Evolutionary conservation across 2,888 invertebrate genomes (phyloP).

Genomic region (Drosophila nr. perissopoda): DNA sequence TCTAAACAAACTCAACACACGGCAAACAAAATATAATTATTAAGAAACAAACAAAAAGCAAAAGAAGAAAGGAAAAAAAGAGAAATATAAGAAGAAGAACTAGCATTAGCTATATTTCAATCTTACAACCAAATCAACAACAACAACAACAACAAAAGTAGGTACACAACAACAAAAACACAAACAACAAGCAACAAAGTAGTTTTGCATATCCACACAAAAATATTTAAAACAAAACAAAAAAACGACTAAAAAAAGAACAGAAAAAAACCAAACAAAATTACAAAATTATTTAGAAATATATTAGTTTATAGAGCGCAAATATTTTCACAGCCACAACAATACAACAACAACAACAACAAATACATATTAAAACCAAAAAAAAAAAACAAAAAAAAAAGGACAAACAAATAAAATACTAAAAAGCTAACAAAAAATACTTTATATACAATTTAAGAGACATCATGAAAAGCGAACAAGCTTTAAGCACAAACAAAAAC

Average conservation of each 20-base stretch:
- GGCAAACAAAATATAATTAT: conserved; percentile 55
- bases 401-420: conserved; percentile 16
- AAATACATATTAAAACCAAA: conserved; percentile 56
- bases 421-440: conserved; percentile 32
- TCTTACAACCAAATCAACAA: conserved; percentile 54
- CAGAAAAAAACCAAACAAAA: conserved; percentile 38
- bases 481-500: conserved; percentile 31
- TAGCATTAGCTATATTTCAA: conserved; percentile 47
- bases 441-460: conserved; percentile 55
- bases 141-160: conserved; percentile 69
- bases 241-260: conserved; percentile 26
- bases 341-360: conserved; percentile 46
- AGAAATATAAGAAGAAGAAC: conserved; percentile 7
- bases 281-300: conserved; percentile 53
- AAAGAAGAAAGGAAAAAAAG: conserved; percentile 6
- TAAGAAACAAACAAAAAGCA: conserved; percentile 52
- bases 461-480: conserved; percentile 26
- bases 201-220: conserved; percentile 83
- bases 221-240: conserved; percentile 38
- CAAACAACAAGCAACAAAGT: conserved; percentile 76
- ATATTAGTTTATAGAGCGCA: conserved; percentile 72
- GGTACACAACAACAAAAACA: conserved; percentile 44
- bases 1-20: conserved; percentile 47
- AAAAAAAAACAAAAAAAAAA: conserved; percentile 23
- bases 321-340: conserved; percentile 70